These are phyloP conservation scores for Phengaris alcon DNA, from an alignment of 2,888 invertebrate species.

Conservation along the genomic window DNA sequence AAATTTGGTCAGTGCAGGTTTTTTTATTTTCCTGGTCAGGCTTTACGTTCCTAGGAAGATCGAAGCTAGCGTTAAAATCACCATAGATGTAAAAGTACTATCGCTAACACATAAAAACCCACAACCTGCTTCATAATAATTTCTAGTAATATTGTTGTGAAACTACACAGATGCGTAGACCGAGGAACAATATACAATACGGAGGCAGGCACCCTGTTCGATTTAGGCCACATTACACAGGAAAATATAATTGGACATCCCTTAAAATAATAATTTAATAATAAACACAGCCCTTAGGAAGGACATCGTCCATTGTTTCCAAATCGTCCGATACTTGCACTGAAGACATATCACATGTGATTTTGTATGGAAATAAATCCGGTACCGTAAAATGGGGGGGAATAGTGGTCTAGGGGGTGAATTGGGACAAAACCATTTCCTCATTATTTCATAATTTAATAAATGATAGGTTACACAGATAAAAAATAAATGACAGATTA, in stretches of 20 bases:
- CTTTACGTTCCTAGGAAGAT: background rate
- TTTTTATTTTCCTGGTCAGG: background rate
- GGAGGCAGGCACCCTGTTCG: conserved; percentile 43
- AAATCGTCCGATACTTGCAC: conserved; percentile 5
- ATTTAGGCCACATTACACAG: conserved; percentile 45
- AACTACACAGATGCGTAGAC: background rate
- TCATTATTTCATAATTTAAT: no score
- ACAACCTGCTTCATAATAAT: conserved; percentile 6
- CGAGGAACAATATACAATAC: conserved; percentile 13
- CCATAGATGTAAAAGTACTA: conserved; percentile 2
- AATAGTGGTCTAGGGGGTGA: no score
- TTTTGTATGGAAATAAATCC: no score
- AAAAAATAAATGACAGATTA: no score
- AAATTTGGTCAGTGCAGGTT: background rate
- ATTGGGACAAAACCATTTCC: no score
- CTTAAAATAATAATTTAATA: conserved; percentile 31
- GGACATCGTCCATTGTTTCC: conserved; percentile 36
- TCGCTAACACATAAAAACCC: conserved; percentile 1
- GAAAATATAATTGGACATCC: conserved; percentile 30
- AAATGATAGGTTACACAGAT: no score
- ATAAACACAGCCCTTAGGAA: conserved; percentile 45
- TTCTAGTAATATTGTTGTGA: conserved; percentile 10
- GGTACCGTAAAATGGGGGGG: no score
- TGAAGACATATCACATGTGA: background rate
- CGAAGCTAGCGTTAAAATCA: conserved; percentile 1